Evolutionary conservation across 2,888 invertebrate genomes (phyloP).

Genomic region (Drosophila gaucha): DNA sequence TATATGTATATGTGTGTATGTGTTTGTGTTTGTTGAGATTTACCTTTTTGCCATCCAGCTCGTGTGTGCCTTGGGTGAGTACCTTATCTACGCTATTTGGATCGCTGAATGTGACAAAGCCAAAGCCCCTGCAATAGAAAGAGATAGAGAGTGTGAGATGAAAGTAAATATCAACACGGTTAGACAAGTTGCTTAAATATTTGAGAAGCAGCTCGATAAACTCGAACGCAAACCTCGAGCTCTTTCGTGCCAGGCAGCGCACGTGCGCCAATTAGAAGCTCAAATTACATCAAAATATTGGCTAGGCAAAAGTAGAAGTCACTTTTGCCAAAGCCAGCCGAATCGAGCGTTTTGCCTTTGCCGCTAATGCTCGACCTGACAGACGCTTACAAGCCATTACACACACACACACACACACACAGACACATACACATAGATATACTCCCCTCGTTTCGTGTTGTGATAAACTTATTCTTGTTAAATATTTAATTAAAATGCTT

Average conservation of each 20-base stretch:
- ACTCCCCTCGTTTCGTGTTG: slow-evolving; percentile 66
- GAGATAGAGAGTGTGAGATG: slow-evolving; percentile 18
- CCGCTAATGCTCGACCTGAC: slow-evolving; percentile 68
- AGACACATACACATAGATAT: slow-evolving; percentile 5
- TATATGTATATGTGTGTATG: neutral
- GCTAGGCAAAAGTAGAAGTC: slow-evolving; percentile 37
- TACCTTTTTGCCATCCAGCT: slow-evolving; percentile 99
- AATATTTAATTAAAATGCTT: slow-evolving; percentile 83
- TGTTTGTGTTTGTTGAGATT: slow-evolving; percentile 80
- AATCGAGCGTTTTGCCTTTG: slow-evolving; percentile 29
- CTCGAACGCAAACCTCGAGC: slow-evolving; percentile 25
- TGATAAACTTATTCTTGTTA: slow-evolving; percentile 84
- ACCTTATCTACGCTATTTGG: slow-evolving; percentile 99
- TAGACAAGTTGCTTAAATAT: slow-evolving; percentile 63
- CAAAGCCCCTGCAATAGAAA: slow-evolving; percentile 95
- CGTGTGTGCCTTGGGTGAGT: slow-evolving; percentile 98
- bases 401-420: slow-evolving; percentile 18
- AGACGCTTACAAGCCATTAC: slow-evolving; percentile 78
- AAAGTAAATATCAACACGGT: slow-evolving; percentile 57
- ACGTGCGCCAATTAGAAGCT: slow-evolving; percentile 80
- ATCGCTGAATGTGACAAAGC: slow-evolving; percentile 99
- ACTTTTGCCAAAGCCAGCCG: slow-evolving; percentile 21
- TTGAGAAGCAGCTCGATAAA: slow-evolving; percentile 47
- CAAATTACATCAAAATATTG: slow-evolving; percentile 79
- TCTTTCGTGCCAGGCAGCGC: slow-evolving; percentile 41